Conservation (phyloP, 2,113 vertebrate genomes). For the Lipotes vexillifer region DNA sequence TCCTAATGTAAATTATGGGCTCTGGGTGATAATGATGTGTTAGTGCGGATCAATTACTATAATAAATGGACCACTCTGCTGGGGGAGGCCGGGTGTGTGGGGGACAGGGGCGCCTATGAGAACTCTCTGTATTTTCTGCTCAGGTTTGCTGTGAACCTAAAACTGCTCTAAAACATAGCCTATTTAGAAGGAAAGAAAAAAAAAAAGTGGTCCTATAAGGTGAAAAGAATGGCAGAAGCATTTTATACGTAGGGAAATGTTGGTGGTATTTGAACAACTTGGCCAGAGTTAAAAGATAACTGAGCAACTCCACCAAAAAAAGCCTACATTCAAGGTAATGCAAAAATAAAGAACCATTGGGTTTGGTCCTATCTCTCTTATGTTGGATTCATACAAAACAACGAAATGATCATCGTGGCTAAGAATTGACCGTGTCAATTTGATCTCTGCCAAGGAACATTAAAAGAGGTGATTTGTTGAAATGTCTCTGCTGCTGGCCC, state of each 20-base stretch:
- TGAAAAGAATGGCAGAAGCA: background rate
- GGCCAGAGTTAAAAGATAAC: background rate
- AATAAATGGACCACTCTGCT: background rate
- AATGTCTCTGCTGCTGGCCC: background rate
- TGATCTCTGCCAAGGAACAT: constrained; percentile 40
- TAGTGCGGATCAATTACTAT: too few relatives aligned
- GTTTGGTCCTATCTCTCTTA: background rate
- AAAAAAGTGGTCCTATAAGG: background rate
- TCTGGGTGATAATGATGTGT: background rate
- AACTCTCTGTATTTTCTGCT: background rate
- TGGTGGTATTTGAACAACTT: background rate
- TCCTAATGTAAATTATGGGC: background rate
- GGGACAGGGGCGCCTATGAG: background rate
- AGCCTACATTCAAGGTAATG: background rate
- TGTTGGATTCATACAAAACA: background rate
- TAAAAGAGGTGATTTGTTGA: constrained; percentile 23
- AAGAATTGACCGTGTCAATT: constrained; percentile 30
- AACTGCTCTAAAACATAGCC: background rate
- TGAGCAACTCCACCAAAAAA: background rate
- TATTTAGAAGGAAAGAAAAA: background rate
- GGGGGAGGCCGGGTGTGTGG: background rate
- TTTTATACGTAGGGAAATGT: background rate
- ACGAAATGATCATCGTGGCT: background rate
- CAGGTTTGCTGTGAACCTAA: background rate
- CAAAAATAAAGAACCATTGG: background rate